Conservation (phyloP, 2,113 vertebrate species). For the Corydoras maculifer region DNA sequence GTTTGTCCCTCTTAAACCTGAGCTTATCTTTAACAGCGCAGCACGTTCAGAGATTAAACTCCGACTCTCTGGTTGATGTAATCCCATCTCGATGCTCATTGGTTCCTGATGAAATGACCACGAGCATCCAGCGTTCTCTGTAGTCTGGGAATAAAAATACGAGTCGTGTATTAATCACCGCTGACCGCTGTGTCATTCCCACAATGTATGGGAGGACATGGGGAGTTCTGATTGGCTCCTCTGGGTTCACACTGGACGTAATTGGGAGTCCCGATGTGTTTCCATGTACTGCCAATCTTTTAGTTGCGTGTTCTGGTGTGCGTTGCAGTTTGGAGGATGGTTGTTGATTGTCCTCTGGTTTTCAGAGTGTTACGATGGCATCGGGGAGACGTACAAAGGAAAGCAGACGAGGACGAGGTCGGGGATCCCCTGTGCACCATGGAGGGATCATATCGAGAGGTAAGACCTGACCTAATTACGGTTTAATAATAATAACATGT, state of each 20-base stretch:
- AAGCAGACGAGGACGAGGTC: slow-evolving; percentile 82
- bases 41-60: slow-evolving; percentile 6
- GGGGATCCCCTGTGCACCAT: slow-evolving; percentile 81
- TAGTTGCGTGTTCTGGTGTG: too few relatives aligned
- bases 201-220: slow-evolving; percentile 28
- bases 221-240: slow-evolving; percentile 26
- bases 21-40: slow-evolving; percentile 5
- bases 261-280: too few relatives aligned
- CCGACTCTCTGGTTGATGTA: slow-evolving; percentile 19
- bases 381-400: slow-evolving; percentile 85
- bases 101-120: slow-evolving; percentile 41
- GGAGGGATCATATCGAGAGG: slow-evolving; percentile 75
- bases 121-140: slow-evolving; percentile 15
- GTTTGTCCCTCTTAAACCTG: too few relatives aligned
- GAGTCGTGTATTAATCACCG: slow-evolving; percentile 40
- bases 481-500: too few relatives aligned
- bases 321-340: too few relatives aligned
- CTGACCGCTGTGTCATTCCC: slow-evolving; percentile 30
- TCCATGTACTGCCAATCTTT: too few relatives aligned
- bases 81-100: slow-evolving; percentile 6
- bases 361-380: slow-evolving; percentile 88
- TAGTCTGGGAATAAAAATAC: slow-evolving; percentile 35
- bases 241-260: slow-evolving; percentile 10
- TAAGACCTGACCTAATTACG: slow-evolving; percentile 27
- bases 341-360: background rate